phyloP scores from a whole-genome alignment of 2,797 vertebrate genomes.

The Urocyon cinereoargenteus region DNA sequence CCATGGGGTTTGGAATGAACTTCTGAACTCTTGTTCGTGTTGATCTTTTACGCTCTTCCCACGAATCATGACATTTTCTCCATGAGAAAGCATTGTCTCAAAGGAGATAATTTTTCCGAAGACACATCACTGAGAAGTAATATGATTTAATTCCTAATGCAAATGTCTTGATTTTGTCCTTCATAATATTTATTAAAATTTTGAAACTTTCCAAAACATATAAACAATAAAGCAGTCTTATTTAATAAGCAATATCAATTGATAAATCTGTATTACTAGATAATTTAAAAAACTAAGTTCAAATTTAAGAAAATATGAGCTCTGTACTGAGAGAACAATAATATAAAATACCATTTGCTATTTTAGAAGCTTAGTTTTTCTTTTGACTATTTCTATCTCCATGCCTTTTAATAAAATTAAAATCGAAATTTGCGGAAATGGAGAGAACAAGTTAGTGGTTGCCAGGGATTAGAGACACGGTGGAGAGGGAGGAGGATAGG shows the following conservation, averaged over 20 bases:
- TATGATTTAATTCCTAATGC: background rate
- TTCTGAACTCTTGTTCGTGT: background rate
- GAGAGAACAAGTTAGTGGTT: background rate
- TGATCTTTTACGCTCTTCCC: background rate
- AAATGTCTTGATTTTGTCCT: background rate
- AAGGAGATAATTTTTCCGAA: background rate
- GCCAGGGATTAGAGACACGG: background rate
- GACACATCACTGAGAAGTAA: background rate
- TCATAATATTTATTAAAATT: conserved; percentile 1
- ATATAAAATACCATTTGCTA: background rate
- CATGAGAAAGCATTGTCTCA: background rate
- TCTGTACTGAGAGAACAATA: background rate
- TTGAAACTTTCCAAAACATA: background rate
- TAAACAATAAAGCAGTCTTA: background rate
- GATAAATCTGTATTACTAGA: background rate
- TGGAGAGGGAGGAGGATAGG: fast-evolving
- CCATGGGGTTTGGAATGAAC: background rate
- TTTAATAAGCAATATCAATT: background rate
- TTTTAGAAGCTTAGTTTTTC: background rate
- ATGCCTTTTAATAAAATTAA: background rate
- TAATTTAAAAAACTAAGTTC: background rate
- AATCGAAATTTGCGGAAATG: background rate
- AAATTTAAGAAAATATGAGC: background rate
- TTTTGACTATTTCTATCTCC: background rate
- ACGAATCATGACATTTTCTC: background rate